These are phyloP conservation scores for Cuculus canorus DNA, from an alignment of 2,797 vertebrate genomes.

Conservation along the genomic window DNA sequence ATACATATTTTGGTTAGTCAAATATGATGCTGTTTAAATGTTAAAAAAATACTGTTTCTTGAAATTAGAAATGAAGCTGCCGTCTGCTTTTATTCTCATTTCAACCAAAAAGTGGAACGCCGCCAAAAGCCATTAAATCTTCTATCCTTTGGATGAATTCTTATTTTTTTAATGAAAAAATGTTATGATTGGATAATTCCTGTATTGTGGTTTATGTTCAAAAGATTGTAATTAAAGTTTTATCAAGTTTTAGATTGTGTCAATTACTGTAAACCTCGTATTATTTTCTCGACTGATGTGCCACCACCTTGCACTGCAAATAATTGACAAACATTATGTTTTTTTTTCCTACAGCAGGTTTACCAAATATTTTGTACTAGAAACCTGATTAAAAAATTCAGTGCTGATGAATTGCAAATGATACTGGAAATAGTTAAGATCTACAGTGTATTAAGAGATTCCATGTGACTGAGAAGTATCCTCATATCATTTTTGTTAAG, in stretches of 20 bases:
- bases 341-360: not conserved
- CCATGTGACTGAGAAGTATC: slow-evolving; percentile 45
- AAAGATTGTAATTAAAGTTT: slow-evolving; percentile 67
- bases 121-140: slow-evolving; percentile 73
- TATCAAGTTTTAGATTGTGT: slow-evolving; percentile 53
- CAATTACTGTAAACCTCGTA: slow-evolving; percentile 38
- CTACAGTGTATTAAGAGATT: slow-evolving; percentile 13
- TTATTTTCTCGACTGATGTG: slow-evolving; percentile 33
- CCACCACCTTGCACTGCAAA: slow-evolving; percentile 30
- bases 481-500: slow-evolving; percentile 24
- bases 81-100: slow-evolving; percentile 68
- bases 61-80: slow-evolving; percentile 66
- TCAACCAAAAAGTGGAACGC: slow-evolving; percentile 65
- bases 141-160: slow-evolving; percentile 69
- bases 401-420: not conserved
- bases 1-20: slow-evolving; percentile 65
- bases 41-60: slow-evolving; percentile 67
- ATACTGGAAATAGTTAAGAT: slow-evolving; percentile 11
- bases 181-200: slow-evolving; percentile 67
- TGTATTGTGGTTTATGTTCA: slow-evolving; percentile 57
- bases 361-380: not conserved
- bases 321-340: not conserved
- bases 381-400: not conserved
- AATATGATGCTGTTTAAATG: slow-evolving; percentile 59
- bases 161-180: slow-evolving; percentile 69